Conservation (phyloP, 2,888 invertebrate genomes). For the Diaprepes abbreviatus region DNA sequence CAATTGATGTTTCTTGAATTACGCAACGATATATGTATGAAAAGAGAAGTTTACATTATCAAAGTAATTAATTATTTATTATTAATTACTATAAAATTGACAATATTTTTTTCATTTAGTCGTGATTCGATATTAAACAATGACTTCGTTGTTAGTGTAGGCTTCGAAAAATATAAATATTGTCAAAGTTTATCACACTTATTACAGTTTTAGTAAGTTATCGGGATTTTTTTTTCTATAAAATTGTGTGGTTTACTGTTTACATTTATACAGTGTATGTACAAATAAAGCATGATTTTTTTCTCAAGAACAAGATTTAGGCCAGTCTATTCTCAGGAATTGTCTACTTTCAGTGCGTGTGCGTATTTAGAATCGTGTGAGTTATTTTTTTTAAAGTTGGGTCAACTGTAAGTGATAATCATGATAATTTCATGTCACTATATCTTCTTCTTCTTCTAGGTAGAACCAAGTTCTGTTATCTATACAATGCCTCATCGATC, state of each 20-base stretch:
- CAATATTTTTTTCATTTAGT: not conserved
- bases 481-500: no score
- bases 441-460: no score
- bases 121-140: conserved; percentile 13
- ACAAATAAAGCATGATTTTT: no score
- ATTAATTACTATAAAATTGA: not conserved
- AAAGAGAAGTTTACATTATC: not conserved
- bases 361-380: no score
- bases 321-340: no score
- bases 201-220: not conserved
- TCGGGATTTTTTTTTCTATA: not conserved
- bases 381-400: no score
- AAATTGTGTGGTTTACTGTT: not conserved
- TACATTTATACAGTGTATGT: not conserved
- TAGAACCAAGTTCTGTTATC: no score
- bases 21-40: not conserved
- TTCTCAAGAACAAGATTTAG: no score
- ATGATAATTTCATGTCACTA: no score
- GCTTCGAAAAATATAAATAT: not conserved
- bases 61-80: conserved; percentile 7
- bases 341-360: no score
- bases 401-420: no score
- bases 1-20: no score
- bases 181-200: conserved; percentile 11
- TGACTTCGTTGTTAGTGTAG: not conserved